phyloP scores from a whole-genome alignment of 2,797 vertebrate species.

The Phataginus tetradactyla region DNA sequence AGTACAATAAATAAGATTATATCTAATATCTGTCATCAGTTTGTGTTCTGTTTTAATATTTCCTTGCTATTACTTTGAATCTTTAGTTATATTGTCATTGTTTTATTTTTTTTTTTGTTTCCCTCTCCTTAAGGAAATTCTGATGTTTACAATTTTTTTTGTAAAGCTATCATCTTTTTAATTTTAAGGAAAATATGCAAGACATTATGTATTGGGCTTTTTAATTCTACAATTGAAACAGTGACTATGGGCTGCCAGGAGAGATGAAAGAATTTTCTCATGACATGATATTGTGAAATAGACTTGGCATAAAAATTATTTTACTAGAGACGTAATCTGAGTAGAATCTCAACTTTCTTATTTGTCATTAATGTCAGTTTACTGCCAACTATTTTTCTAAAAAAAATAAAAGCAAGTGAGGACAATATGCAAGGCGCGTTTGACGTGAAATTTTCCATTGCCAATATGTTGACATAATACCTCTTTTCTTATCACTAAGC shows the following conservation, averaged over 20 bases:
- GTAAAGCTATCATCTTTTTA: not conserved
- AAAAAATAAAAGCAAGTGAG: conserved; percentile 2
- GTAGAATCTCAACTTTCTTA: not conserved
- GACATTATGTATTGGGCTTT: not conserved
- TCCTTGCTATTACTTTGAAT: not conserved
- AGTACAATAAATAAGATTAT: not conserved
- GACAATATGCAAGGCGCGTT: not conserved
- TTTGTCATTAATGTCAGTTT: not conserved
- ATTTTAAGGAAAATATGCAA: not conserved
- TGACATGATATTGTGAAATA: not conserved
- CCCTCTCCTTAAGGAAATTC: not conserved
- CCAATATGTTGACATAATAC: not conserved
- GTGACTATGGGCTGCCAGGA: not conserved
- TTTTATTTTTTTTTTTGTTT: not conserved
- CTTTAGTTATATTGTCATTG: not conserved
- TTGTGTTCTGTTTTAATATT: not conserved
- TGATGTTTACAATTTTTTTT: not conserved
- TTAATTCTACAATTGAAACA: not conserved
- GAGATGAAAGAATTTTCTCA: not conserved
- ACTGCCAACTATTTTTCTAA: conserved; percentile 6
- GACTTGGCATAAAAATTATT: not conserved
- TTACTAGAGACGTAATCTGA: not conserved
- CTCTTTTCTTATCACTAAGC: not conserved
- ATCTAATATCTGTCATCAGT: not conserved
- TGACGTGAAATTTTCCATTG: not conserved